Evolutionary conservation across 2,113 vertebrate genomes (phyloP), one percentile per base, ranked within the genome.

Genomic region (Talpa occidentalis): DNA sequence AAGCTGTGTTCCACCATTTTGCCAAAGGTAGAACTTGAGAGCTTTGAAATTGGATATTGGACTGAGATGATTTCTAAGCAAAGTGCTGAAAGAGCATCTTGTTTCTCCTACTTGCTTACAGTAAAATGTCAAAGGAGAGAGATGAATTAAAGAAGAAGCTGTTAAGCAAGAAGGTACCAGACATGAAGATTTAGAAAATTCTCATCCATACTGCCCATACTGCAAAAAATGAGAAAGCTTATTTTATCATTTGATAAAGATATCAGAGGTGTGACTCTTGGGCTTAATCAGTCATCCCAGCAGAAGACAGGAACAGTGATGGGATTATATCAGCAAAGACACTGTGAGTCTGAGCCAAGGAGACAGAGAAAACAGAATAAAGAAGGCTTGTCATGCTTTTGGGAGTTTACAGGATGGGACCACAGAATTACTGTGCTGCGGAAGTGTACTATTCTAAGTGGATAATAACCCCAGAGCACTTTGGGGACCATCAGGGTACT

Each of bases 71-170:
- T 84, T 74, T 70, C 70, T 66, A 89, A 90, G 37, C 74, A 90
- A 91, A 37, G 37, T n/a, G 11, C 32, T 88, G 28, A 92, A 95
- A 70, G 35, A 79, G 66, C 2, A 56, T 21, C 19, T 49, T 72
- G 47, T 17, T 62, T 67, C 19, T 87, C 70, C 49, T n/a, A 12
- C 40, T 11, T n/a, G 40, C 24, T 90, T 77, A 81, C 0, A 67
- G 66, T 87, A 64, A 79, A 94, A 67, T 24, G n/a, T 8, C 32
- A 83, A 73, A 83, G 67, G 60, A 90, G 60, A 85, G 69, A 80
- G 67, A 83, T 66, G 32, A 91, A 44, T 19, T 69, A 32, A 94
- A 89, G 85, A 92, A 62, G 42, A 30, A 82, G 87, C 32, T 73
- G 22, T 66, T 94, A 35, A 52, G n/a, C 54, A 90, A 79, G 56